Evolutionary conservation across 2,888 invertebrate species (phyloP).

Genomic region (Melikaiella ostensackeni): DNA sequence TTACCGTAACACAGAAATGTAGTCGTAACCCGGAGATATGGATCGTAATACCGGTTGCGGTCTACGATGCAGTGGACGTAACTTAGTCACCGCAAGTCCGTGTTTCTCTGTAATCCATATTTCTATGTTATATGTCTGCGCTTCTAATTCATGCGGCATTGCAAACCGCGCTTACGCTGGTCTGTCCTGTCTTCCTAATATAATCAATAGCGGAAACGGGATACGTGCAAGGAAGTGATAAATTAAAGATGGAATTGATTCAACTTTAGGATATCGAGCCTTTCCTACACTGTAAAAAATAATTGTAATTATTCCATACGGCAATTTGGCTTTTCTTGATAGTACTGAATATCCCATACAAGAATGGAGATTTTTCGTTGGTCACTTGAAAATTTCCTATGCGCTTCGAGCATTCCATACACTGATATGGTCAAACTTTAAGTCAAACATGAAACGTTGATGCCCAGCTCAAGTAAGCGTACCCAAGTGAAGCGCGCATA

Average conservation of each 20-base stretch:
- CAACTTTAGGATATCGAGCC: neutral
- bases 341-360: no score
- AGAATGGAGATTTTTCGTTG: no score
- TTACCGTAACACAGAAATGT: neutral
- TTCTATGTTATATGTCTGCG: conserved; percentile 11
- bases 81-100: conserved; percentile 20
- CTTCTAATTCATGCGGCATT: conserved; percentile 17
- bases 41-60: conserved; percentile 14
- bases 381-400: no score
- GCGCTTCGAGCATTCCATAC: no score
- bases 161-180: neutral
- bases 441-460: no score
- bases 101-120: conserved; percentile 28
- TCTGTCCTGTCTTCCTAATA: conserved; percentile 4
- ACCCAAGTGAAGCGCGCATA: no score
- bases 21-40: conserved; percentile 1
- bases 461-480: no score
- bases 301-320: no score
- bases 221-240: neutral
- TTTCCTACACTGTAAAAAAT: no score
- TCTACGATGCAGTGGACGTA: conserved; percentile 20
- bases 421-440: no score
- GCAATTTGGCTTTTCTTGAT: no score
- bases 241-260: neutral
- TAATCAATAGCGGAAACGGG: conserved; percentile 23